Evolutionary conservation across 2,797 vertebrate species (phyloP).

Genomic region (Leptatherina wallacei): DNA sequence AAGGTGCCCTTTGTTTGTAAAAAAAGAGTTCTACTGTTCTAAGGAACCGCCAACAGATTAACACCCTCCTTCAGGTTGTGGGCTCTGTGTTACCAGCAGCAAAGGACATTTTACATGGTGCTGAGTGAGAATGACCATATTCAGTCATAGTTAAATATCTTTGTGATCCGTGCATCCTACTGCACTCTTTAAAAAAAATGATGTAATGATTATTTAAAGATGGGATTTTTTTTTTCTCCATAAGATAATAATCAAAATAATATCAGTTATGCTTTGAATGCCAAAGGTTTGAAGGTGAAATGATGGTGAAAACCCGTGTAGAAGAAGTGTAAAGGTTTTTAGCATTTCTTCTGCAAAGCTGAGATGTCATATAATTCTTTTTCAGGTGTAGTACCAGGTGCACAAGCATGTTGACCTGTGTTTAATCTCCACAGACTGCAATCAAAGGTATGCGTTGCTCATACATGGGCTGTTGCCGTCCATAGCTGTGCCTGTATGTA

Average conservation of each 20-base stretch:
- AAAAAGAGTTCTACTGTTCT: slow-evolving; percentile 19
- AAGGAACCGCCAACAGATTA: slow-evolving; percentile 29
- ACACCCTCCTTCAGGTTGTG: slow-evolving; percentile 27
- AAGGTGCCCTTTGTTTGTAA: slow-evolving; percentile 49
- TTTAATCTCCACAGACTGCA: slow-evolving; percentile 11
- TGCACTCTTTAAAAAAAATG: neutral
- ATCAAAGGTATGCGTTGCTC: slow-evolving; percentile 20
- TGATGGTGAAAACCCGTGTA: too few species aligned
- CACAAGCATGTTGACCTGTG: neutral
- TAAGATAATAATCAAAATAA: neutral
- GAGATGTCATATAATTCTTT: slow-evolving; percentile 1
- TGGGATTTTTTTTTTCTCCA: neutral
- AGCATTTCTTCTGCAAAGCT: neutral
- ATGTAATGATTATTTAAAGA: neutral
- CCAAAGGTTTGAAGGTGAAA: neutral
- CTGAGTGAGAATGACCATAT: neutral
- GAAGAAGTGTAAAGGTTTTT: neutral
- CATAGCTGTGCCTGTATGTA: slow-evolving; percentile 25
- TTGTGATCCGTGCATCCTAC: neutral
- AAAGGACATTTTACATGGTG: slow-evolving; percentile 3
- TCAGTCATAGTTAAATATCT: neutral
- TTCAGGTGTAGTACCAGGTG: neutral
- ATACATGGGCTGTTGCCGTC: slow-evolving; percentile 7
- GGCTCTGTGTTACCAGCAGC: slow-evolving; percentile 37
- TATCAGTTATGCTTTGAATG: neutral